A percentile compares a stretch with the other conserved stretches of the same genome.
phyloP scores from a whole-genome alignment of 2,888 invertebrate genomes.

The Gnatocerus cornutus region DNA sequence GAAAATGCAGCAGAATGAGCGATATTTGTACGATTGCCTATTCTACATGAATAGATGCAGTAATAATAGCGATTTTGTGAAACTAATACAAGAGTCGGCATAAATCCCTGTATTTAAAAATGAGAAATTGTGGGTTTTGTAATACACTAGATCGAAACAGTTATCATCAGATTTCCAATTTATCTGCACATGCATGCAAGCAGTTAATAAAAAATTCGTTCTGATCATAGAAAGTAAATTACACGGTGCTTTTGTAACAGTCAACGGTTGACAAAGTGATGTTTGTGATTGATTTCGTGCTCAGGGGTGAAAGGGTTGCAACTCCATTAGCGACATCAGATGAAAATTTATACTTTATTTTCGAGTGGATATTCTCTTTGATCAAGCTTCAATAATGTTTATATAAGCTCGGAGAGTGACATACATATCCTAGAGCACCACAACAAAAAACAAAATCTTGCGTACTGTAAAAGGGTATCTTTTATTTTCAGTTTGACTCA shows the following conservation, averaged over 20 bases:
- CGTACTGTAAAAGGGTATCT: too few species aligned
- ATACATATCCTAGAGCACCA: too few species aligned
- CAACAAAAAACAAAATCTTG: too few species aligned
- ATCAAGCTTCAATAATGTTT: constrained; percentile 20
- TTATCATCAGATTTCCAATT: constrained; percentile 50
- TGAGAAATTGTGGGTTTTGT: constrained; percentile 41
- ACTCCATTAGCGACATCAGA: constrained; percentile 32
- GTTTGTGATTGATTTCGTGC: constrained; percentile 35
- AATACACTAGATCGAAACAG: constrained; percentile 33
- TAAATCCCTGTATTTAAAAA: constrained; percentile 37
- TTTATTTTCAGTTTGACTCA: too few species aligned
- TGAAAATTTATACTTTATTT: constrained; percentile 24
- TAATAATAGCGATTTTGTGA: constrained; percentile 25
- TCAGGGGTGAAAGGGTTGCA: constrained; percentile 31
- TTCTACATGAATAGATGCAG: constrained; percentile 30
- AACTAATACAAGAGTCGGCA: constrained; percentile 30
- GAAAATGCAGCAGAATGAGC: too few species aligned
- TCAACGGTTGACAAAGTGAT: constrained; percentile 49
- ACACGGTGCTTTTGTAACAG: constrained; percentile 46
- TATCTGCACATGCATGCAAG: constrained; percentile 29
- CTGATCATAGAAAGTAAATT: constrained; percentile 48
- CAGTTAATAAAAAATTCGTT: constrained; percentile 31
- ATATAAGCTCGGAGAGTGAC: not conserved
- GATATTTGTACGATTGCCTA: constrained; percentile 5
- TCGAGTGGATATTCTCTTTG: constrained; percentile 14